Conservation (phyloP, 1,140 invertebrate genomes). For the Asobara japonica region DNA sequence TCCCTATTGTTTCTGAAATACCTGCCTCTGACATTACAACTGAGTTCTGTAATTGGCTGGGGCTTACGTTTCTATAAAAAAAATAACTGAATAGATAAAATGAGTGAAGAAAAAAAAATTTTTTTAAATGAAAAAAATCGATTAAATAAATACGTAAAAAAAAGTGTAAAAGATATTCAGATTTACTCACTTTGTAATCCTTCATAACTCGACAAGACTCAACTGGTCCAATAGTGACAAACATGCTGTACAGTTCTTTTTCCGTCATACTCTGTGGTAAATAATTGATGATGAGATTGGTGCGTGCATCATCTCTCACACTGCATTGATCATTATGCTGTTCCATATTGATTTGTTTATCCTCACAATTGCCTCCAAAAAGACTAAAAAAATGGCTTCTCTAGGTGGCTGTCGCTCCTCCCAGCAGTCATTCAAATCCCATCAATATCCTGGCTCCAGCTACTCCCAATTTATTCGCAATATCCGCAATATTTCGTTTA, state of each 20-base stretch:
- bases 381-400: no score
- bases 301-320: conserved; percentile 63
- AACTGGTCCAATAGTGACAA: conserved; percentile 85
- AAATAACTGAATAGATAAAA: no score
- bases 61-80: no score
- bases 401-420: background rate
- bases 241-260: conserved; percentile 88
- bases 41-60: no score
- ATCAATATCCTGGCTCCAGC: background rate
- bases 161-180: no score
- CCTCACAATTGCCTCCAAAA: no score
- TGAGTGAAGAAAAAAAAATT: no score
- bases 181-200: conserved; percentile 79
- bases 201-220: conserved; percentile 93
- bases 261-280: conserved; percentile 93
- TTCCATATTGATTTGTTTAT: no score
- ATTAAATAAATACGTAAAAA: no score
- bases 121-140: no score
- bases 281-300: conserved; percentile 96
- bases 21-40: no score
- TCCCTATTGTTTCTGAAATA: no score
- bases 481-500: conserved; percentile 21
- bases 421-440: background rate
- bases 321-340: conserved; percentile 45
- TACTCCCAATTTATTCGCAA: background rate